Conservation (phyloP, 2,797 vertebrate genomes). For the Meriones psammophilus region DNA sequence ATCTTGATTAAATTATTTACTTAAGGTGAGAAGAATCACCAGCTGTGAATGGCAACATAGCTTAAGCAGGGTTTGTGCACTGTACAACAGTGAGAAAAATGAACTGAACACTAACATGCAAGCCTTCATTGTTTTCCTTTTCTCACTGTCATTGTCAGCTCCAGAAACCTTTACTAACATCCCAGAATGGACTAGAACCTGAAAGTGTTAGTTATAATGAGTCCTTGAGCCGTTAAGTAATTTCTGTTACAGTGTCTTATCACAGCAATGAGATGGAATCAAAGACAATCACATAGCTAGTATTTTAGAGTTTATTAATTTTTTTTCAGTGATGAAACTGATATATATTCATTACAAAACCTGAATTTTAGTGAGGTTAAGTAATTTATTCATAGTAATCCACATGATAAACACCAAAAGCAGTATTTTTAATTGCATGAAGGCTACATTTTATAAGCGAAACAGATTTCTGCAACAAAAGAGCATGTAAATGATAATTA, state of each 20-base stretch:
- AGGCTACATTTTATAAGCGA: slow-evolving; percentile 32
- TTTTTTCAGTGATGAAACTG: slow-evolving; percentile 40
- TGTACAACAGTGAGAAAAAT: not conserved
- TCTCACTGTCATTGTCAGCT: not conserved
- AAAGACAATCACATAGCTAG: not conserved
- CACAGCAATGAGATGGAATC: not conserved
- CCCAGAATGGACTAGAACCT: not conserved
- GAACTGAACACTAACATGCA: not conserved
- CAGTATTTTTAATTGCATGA: not conserved
- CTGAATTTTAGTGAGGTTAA: slow-evolving; percentile 2
- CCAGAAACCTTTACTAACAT: not conserved
- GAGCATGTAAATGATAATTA: slow-evolving; percentile 43
- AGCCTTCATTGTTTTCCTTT: not conserved
- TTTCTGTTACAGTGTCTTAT: not conserved
- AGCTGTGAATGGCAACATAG: not conserved
- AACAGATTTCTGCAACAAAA: slow-evolving; percentile 11
- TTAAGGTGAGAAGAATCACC: not conserved
- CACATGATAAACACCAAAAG: not conserved
- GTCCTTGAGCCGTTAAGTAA: not conserved
- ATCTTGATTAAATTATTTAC: not conserved
- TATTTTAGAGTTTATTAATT: slow-evolving; percentile 12
- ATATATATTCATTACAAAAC: not conserved
- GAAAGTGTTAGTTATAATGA: not conserved
- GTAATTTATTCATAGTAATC: not conserved
- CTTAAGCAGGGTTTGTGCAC: not conserved